Conservation (phyloP, 2,797 vertebrate species). For the Propithecus deckenii region DNA sequence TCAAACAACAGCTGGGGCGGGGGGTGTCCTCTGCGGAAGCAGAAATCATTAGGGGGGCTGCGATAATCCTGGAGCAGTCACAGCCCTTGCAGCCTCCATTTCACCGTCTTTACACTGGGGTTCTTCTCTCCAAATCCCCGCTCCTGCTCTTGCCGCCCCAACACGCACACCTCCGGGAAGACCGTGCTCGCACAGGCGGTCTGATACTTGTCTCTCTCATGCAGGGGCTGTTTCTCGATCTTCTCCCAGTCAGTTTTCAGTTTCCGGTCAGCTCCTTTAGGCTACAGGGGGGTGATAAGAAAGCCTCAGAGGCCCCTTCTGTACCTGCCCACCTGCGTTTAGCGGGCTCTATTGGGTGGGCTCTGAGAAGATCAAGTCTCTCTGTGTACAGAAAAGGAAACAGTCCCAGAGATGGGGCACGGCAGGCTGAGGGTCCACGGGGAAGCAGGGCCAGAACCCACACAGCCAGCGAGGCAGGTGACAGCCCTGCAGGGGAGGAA, state of each 20-base stretch:
- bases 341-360: not conserved
- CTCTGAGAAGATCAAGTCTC: not conserved
- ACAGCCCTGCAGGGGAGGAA: not conserved
- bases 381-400: not conserved
- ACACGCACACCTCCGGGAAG: conserved; percentile 86
- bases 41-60: not conserved
- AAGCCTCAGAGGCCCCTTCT: not conserved
- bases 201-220: conserved; percentile 91
- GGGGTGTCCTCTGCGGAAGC: not conserved
- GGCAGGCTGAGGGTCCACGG: not conserved
- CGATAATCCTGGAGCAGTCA: not conserved
- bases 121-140: not conserved
- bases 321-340: not conserved
- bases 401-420: too few relatives aligned
- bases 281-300: conserved; percentile 77
- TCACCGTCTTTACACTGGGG: not conserved
- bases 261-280: conserved; percentile 91
- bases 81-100: not conserved
- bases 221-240: conserved; percentile 90
- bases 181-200: conserved; percentile 89
- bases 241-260: conserved; percentile 92
- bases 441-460: not conserved
- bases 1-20: too few relatives aligned
- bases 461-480: not conserved
- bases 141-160: accelerated